Conservation (phyloP, 2,113 vertebrate genomes). For the Bubo scandiacus region DNA sequence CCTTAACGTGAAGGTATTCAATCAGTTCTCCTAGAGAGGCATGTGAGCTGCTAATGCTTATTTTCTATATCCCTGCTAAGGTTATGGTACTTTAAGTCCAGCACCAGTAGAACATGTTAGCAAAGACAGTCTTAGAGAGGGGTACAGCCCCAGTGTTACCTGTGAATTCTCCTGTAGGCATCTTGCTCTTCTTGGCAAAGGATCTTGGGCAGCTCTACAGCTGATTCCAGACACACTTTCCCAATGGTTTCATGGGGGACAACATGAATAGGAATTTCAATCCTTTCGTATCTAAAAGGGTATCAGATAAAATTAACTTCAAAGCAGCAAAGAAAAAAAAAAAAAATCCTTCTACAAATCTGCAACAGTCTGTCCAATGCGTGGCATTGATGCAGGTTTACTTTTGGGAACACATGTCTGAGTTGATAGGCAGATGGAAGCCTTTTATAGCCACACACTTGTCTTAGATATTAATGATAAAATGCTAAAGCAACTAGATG, state of each 20-base stretch:
- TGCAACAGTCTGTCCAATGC: background rate
- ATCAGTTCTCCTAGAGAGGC: background rate
- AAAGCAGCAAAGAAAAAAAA: background rate
- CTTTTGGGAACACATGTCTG: background rate
- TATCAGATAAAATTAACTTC: background rate
- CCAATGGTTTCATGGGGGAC: conserved; percentile 92
- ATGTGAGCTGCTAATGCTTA: background rate
- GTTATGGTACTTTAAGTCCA: background rate
- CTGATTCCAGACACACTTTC: conserved; percentile 94
- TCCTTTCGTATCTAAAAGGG: conserved; percentile 85
- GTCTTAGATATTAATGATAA: background rate
- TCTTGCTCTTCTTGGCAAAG: conserved; percentile 96
- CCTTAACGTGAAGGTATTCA: background rate
- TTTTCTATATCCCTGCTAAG: background rate
- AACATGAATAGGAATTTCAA: conserved; percentile 95
- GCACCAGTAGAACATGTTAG: background rate
- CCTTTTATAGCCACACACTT: background rate
- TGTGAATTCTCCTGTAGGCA: conserved; percentile 92
- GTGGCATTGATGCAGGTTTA: background rate
- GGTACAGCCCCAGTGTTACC: conserved; percentile 41
- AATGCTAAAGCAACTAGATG: background rate
- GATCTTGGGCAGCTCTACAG: conserved; percentile 93
- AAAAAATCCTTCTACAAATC: background rate
- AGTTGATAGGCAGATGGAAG: background rate
- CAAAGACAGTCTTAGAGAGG: background rate